A percentile compares a stretch with the other conserved stretches of the same genome.
Evolutionary conservation across 2,797 vertebrate genomes (phyloP).

Genomic region (Epinephelus coioides): DNA sequence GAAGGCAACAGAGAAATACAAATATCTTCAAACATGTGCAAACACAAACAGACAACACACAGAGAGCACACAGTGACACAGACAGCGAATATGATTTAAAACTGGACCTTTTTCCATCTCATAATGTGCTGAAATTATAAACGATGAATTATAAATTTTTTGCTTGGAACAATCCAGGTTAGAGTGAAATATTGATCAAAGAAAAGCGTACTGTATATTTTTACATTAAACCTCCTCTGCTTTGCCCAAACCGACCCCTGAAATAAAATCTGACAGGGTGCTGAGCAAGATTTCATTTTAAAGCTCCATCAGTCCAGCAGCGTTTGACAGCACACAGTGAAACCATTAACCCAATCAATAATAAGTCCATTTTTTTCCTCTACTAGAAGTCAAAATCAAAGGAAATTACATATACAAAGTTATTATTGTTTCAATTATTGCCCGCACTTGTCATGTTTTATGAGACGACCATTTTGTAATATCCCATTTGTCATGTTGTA

Average conservation of each 20-base stretch:
- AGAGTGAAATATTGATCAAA: slow-evolving; percentile 12
- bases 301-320: slow-evolving; percentile 17
- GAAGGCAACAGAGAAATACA: slow-evolving; percentile 73
- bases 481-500: slow-evolving; percentile 40
- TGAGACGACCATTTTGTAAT: slow-evolving; percentile 22
- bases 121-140: background rate
- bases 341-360: slow-evolving; percentile 52
- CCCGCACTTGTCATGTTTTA: slow-evolving; percentile 21
- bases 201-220: background rate
- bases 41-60: slow-evolving; percentile 35
- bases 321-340: slow-evolving; percentile 46
- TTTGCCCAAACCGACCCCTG: background rate
- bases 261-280: slow-evolving; percentile 1
- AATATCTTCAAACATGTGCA: slow-evolving; percentile 70
- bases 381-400: slow-evolving; percentile 41
- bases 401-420: slow-evolving; percentile 30
- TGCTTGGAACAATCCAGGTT: background rate
- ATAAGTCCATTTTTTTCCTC: slow-evolving; percentile 8
- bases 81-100: slow-evolving; percentile 17
- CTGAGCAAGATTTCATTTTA: slow-evolving; percentile 34
- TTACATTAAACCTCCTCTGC: background rate
- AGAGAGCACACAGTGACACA: background rate
- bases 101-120: slow-evolving; percentile 26
- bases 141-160: slow-evolving; percentile 13
- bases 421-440: slow-evolving; percentile 26